Base-by-base conservation (phyloP, 2,888 invertebrate genomes). In the Andrena chrysosceles region DNA sequence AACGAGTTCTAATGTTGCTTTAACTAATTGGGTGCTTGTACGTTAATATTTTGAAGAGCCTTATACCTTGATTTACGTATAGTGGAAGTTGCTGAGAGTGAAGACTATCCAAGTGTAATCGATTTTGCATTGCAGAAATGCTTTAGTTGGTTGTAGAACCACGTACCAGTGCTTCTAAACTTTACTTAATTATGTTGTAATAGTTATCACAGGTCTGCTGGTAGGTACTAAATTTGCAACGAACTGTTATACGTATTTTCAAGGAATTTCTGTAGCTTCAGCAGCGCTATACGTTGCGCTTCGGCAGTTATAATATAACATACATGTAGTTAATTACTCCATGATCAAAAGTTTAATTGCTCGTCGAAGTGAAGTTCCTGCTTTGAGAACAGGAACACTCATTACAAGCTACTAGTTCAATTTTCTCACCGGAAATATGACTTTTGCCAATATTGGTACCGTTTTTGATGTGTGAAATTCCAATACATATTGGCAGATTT, bases 171-270 rank as follows among this genome's bases (percentile, higher is more conserved):
- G n/a, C 33, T 35, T 49, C 33, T 16, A 20, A 20, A 59, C 66
- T 31, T 6, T 56, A n/a, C 20, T 23, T n/a, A 49, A 77, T 60
- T 31, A 77, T 66, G 67, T 31, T 23, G 33, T 31, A 67, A 42
- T 52, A 35, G 60, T 60, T 76, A 60, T 64, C 31, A 16, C 64
- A 26, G 52, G 29, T 20, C 26, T 31, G 16, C 33, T 8, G 6
- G 6, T 29, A 64, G 16, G 42, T 42, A 42, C 42, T 75, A 77
- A 74, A 49, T 67, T 74, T 60, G 33, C 59, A 59, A 35, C n/a
- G 35, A 42, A 10, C 33, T 74, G 20, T 26, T 26, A 13, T 20
- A 29, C 26, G 23, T 23, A 48, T 20, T 59, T 31, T 2, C 13
- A 23, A 49, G 54, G 20, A 66, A 59, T 74, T 56, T 63, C 75